Evolutionary conservation across 2,888 invertebrate species (phyloP), one percentile per base, ranked within the genome.

Genomic region (Erebia epiphron): DNA sequence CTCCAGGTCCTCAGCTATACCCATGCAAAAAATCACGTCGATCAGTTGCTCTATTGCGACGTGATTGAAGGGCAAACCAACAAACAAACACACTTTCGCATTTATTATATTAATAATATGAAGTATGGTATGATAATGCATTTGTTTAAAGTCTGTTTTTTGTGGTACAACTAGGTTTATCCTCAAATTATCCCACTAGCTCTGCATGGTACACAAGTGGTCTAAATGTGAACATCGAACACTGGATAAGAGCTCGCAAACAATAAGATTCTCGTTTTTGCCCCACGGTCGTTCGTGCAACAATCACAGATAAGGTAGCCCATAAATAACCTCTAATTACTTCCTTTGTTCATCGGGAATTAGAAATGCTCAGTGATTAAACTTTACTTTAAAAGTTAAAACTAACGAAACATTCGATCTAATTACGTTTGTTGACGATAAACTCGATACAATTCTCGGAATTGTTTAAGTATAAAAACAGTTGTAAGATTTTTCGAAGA

Each of bases 321-420:
- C 80, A 90, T 89, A 90, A 89, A 90, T 90, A 86, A 89, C 79
- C 83, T 79, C 88, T 91, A 91, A 91, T 91, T 90, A 90, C 89
- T 87, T 85, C 84, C 85, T 87, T 86, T 76, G 75, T 76, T 76
- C 77, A 76, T 75, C 75, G 73, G 68, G 69, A 74, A 74, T 74
- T 74, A 74, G 74, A 72, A 72, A 74, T 67, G 68, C 63, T 74
- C 63, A 68, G 68, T 70, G 74, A 73, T 74, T 74, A 73, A 62
- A 62, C 62, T 57, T 68, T 63, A 57, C 57, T 70, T 35, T 49
- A 56, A 56, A 56, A 56, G 56, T 57, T 57, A 21, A 73, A 69
- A 64, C 50, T 62, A 57, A 68, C 35, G 49, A 63, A 50, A 62
- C 66, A 49, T 72, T 72, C 66, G 68, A 69, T 71, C 67, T 73